phyloP scores from a whole-genome alignment of 2,113 vertebrate genomes.

The Abramis brama region DNA sequence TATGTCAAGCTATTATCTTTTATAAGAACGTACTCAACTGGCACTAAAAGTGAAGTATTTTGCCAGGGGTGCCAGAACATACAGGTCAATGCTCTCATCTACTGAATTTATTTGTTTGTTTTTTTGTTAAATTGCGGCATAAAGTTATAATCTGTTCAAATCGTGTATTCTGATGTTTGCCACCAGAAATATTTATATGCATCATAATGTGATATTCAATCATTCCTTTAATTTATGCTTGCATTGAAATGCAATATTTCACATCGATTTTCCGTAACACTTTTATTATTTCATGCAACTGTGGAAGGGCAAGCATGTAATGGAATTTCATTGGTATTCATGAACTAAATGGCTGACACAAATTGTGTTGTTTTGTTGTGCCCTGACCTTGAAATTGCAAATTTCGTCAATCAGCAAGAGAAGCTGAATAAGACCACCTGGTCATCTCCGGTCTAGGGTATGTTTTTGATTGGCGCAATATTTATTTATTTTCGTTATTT shows the following conservation, averaged over 20 bases:
- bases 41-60: background rate
- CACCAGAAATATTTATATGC: background rate
- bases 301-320: slow-evolving; percentile 21
- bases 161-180: background rate
- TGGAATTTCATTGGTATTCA: slow-evolving; percentile 45
- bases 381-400: slow-evolving; percentile 46
- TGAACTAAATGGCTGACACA: slow-evolving; percentile 41
- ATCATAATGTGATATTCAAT: background rate
- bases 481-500: no score
- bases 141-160: background rate
- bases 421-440: slow-evolving; percentile 2
- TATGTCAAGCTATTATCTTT: slow-evolving; percentile 46
- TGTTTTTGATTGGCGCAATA: background rate
- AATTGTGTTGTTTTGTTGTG: slow-evolving; percentile 41
- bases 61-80: slow-evolving; percentile 16
- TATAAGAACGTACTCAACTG: slow-evolving; percentile 14
- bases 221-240: background rate
- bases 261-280: background rate
- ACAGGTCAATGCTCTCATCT: background rate
- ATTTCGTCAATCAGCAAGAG: slow-evolving; percentile 8
- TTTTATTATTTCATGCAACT: background rate
- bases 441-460: slow-evolving; percentile 1
- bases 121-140: background rate
- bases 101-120: background rate
- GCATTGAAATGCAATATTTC: slow-evolving; percentile 16